Evolutionary conservation across 1,140 invertebrate genomes (phyloP), one percentile per base, ranked within the genome.

Genomic region (Potamilus streckersoni): DNA sequence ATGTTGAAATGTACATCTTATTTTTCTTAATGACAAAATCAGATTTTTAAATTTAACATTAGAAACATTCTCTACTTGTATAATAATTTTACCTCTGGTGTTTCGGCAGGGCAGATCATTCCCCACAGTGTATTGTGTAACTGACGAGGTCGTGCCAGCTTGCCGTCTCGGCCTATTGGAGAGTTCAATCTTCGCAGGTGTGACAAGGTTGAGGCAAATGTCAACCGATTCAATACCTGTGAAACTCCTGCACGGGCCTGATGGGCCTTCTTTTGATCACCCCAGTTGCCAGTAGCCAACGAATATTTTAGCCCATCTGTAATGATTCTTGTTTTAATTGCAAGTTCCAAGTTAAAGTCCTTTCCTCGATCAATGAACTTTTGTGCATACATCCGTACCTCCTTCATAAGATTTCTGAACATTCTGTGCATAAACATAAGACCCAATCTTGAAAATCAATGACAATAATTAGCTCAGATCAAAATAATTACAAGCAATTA

Each of bases 231-330:
- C 79, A 90, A 86, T 79, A 93, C 93, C 92, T 97, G 96, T 72
- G 95, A 95, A 17, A 97, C 96, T 56, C 96, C 96, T 80, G 97
- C 97, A 90, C 97, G 92, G 12, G 96, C 96, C 91, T 98, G 96
- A 94, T 99, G 98, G 76, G 98, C 98, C 90, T 99, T 99, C 89
- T 99, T 99, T 90, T 99, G 98, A 89, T 99, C 98, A 59, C 98
- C 98, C 98, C 98, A 99, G 90, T 99, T 99, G 56, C 98, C 98
- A 60, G 98, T 99, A 84, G 98, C 98, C 79, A 99, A 91, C 0
- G 98, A 99, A 89, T 99, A 99, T 80, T 96, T 92, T 31, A 99
- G 91, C n/a, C 98, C 98, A 90, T 99, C 97, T 4, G 98, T 99
- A 70, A 99, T 99, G 61, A 98, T 97, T 88, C 97, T 94, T 0